A percentile compares a stretch with the other conserved stretches of the same genome.
These are phyloP conservation scores for Entelurus aequoreus DNA, from an alignment of 2,113 vertebrate genomes.

Conservation along the genomic window DNA sequence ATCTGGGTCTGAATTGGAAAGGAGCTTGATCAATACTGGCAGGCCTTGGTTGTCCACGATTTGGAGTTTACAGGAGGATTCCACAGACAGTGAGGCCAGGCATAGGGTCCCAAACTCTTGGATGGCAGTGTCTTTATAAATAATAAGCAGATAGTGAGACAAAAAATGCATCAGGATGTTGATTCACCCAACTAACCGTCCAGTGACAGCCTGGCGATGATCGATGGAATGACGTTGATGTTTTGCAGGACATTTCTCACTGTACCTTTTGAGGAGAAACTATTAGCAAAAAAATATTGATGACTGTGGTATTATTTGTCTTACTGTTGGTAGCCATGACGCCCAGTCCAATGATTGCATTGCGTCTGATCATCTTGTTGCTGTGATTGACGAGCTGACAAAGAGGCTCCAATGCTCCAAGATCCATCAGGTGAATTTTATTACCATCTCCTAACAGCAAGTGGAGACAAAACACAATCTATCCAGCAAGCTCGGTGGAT, in stretches of 20 bases:
- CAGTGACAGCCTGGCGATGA: conserved; percentile 78
- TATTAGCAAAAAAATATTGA: neutral
- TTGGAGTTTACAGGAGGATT: conserved; percentile 77
- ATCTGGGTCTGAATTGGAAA: conserved; percentile 85
- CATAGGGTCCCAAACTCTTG: conserved; percentile 90
- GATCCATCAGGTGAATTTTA: conserved; percentile 76
- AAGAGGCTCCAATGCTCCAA: conserved; percentile 82
- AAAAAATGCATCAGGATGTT: too few relatives aligned
- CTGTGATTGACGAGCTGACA: conserved; percentile 79
- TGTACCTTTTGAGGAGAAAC: conserved; percentile 72
- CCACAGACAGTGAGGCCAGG: conserved; percentile 79
- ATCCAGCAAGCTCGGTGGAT: neutral
- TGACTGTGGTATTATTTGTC: conserved; percentile 38
- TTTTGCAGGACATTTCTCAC: conserved; percentile 78
- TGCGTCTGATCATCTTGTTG: conserved; percentile 79
- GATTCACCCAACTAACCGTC: conserved; percentile 73
- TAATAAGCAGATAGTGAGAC: neutral
- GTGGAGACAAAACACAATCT: conserved; percentile 44
- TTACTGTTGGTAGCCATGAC: conserved; percentile 82
- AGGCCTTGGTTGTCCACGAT: conserved; percentile 82
- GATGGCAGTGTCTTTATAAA: conserved; percentile 71
- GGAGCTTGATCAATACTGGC: conserved; percentile 77
- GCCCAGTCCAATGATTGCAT: conserved; percentile 82
- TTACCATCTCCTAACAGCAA: conserved; percentile 83
- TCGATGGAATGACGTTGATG: conserved; percentile 75